These are phyloP conservation scores for Orthonychiurus folsomi DNA, from an alignment of 2,888 invertebrate genomes.

Conservation along the genomic window DNA sequence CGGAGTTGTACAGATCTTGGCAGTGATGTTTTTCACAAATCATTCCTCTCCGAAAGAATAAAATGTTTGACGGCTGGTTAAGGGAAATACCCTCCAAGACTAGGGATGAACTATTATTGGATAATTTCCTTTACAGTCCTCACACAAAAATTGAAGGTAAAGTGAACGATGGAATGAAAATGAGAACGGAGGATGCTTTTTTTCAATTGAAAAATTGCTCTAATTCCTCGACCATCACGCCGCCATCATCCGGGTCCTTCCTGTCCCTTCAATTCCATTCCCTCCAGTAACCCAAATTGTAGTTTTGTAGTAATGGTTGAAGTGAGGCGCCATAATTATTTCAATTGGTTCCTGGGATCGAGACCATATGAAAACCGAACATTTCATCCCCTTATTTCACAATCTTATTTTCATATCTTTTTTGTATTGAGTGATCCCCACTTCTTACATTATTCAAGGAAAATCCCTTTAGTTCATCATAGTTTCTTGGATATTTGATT, in stretches of 20 bases:
- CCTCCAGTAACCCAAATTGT: not conserved
- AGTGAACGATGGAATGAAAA: not conserved
- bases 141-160: no score
- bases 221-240: constrained; percentile 15
- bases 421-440: not conserved
- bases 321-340: constrained; percentile 21
- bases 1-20: no score
- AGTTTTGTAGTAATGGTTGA: constrained; percentile 12
- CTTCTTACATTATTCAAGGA: not conserved
- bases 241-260: not conserved
- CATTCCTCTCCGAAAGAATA: no score
- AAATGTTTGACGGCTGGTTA: no score
- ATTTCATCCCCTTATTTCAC: not conserved
- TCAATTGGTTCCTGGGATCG: constrained; percentile 11
- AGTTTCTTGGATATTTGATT: not conserved
- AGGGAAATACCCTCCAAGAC: no score
- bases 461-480: no score
- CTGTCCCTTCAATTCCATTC: not conserved
- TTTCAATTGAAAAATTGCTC: constrained; percentile 25
- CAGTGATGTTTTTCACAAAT: no score
- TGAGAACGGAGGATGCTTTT: no score
- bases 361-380: not conserved
- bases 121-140: not conserved
- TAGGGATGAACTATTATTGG: not conserved
- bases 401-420: no score